These are phyloP conservation scores for Sinocyclocheilus anophthalmus DNA, from an alignment of 2,113 vertebrate species.

Conservation along the genomic window DNA sequence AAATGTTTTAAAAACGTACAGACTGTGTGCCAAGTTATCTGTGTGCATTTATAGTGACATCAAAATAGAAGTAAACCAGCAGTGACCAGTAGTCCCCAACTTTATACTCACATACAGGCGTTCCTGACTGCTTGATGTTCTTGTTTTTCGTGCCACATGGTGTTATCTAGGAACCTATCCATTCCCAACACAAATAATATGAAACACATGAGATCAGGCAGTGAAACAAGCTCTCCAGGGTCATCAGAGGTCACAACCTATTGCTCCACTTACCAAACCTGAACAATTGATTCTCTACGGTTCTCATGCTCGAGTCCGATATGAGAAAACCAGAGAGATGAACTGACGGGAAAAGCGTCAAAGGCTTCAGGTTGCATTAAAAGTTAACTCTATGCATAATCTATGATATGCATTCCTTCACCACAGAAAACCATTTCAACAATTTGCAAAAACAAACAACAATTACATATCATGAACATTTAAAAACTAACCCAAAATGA, in stretches of 20 bases:
- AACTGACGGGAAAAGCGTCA: neutral
- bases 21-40: neutral
- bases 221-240: neutral
- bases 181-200: neutral
- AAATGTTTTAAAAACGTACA: neutral
- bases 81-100: neutral
- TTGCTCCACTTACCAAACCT: neutral
- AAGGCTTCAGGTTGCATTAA: neutral
- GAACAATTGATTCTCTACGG: slow-evolving; percentile 1
- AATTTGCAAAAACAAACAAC: neutral
- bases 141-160: neutral
- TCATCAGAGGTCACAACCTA: slow-evolving; percentile 1
- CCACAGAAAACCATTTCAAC: neutral
- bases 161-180: neutral
- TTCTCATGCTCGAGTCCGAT: neutral
- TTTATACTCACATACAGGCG: neutral
- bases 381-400: neutral
- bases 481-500: no score
- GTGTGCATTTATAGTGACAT: neutral
- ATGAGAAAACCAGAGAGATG: slow-evolving; percentile 5
- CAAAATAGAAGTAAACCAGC: neutral
- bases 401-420: neutral
- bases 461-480: no score
- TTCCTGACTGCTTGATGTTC: neutral
- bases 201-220: neutral